phyloP scores from a whole-genome alignment of 2,113 vertebrate genomes.

The Muntiacus reevesi region DNA sequence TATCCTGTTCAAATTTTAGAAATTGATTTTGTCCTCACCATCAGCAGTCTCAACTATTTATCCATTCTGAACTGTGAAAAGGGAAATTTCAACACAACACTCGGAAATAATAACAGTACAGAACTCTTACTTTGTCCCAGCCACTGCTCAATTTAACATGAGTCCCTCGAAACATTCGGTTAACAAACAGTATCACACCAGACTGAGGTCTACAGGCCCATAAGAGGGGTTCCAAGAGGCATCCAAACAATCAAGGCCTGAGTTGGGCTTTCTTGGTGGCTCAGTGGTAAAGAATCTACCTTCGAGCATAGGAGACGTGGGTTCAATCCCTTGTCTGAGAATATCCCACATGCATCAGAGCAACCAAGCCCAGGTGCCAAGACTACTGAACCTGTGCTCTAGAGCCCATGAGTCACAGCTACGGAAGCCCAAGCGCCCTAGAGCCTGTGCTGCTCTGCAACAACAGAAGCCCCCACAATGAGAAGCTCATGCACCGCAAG shows the following conservation, averaged over 20 bases:
- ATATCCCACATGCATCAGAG: not conserved
- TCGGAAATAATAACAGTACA: not conserved
- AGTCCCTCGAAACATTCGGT: not conserved
- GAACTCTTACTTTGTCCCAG: not conserved
- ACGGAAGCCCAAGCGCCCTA: not conserved
- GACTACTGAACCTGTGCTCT: not conserved
- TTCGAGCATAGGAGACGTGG: not conserved
- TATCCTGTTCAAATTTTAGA: not conserved
- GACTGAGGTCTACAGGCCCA: not conserved
- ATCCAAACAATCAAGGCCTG: not conserved
- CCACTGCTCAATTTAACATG: not conserved
- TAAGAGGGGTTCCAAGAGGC: not conserved
- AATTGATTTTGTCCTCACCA: not conserved
- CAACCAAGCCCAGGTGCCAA: not conserved
- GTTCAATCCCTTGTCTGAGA: not conserved
- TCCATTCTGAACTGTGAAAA: not conserved
- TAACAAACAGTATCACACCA: not conserved
- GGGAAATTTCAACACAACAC: not conserved
- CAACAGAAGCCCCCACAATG: not conserved
- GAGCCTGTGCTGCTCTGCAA: not conserved
- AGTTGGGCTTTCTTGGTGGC: not conserved
- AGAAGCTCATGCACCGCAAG: not conserved
- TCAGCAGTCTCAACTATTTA: not conserved
- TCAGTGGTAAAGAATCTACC: not conserved
- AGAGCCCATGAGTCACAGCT: too few species aligned